phyloP scores from a whole-genome alignment of 2,888 invertebrate genomes.

The Automeris io region DNA sequence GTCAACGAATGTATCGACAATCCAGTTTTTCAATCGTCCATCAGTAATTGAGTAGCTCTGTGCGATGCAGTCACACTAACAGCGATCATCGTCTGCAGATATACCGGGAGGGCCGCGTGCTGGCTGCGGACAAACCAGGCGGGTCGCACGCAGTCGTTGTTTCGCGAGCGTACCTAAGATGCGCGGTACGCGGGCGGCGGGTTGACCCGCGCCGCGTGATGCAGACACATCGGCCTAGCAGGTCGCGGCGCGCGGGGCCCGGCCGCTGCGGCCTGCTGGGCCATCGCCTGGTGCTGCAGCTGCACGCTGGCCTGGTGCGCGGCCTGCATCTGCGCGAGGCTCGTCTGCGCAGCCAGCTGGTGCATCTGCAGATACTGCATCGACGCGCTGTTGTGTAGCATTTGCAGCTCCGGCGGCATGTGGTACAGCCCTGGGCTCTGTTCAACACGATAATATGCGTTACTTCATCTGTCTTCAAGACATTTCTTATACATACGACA shows the following conservation, averaged over 20 bases:
- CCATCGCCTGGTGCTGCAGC: constrained; percentile 6
- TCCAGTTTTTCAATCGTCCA: too few relatives aligned
- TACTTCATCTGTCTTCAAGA: too few relatives aligned
- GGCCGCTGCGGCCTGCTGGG: constrained; percentile 9
- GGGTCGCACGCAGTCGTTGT: constrained; percentile 4
- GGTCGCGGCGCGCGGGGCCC: constrained; percentile 11
- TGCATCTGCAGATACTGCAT: constrained; percentile 64
- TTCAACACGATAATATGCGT: constrained; percentile 8
- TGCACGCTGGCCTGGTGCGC: constrained; percentile 23
- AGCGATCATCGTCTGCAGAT: too few relatives aligned
- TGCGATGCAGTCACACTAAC: too few relatives aligned
- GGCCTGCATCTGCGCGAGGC: constrained; percentile 29
- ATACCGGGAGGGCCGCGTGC: neutral
- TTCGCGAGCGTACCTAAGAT: neutral
- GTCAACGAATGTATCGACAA: too few relatives aligned
- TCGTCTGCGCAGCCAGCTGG: constrained; percentile 34
- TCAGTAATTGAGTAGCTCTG: too few relatives aligned
- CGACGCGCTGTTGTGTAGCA: constrained; percentile 62
- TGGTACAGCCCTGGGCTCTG: constrained; percentile 68
- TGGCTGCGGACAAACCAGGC: neutral
- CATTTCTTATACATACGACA: too few relatives aligned
- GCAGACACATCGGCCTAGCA: constrained; percentile 6
- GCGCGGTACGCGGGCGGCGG: constrained; percentile 2
- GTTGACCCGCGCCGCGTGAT: constrained; percentile 2
- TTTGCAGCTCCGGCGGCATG: constrained; percentile 69